phyloP scores from a whole-genome alignment of 2,113 vertebrate species.

The Hemiscyllium ocellatum region DNA sequence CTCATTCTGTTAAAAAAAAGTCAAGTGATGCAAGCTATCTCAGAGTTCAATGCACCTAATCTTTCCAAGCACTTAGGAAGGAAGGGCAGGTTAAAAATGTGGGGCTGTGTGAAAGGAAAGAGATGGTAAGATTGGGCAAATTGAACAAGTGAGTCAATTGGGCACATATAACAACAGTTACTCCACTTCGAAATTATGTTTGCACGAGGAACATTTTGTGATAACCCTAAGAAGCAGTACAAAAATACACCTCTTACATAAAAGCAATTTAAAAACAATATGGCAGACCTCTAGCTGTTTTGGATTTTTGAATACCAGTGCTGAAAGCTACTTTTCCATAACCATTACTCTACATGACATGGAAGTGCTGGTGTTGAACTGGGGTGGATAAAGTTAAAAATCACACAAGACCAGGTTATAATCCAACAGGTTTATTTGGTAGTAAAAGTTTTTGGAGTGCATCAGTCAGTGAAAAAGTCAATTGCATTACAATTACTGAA shows the following conservation, averaged over 20 bases:
- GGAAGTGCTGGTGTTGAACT: too few relatives aligned
- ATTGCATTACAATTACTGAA: conserved; percentile 27
- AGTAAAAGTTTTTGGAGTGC: too few relatives aligned
- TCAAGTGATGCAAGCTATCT: background rate
- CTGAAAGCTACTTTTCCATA: background rate
- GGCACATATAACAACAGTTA: background rate
- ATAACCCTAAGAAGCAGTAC: background rate
- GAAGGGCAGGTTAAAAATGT: background rate
- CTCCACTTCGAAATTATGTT: background rate
- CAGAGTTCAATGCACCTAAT: background rate
- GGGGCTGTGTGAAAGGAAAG: background rate
- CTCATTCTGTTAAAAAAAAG: background rate
- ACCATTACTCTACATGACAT: conserved; percentile 2
- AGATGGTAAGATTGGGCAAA: background rate
- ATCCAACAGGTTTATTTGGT: too few relatives aligned
- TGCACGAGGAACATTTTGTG: background rate
- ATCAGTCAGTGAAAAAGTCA: background rate
- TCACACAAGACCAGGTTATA: too few relatives aligned
- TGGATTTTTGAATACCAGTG: conserved; percentile 15
- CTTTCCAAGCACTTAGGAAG: background rate
- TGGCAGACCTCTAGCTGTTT: background rate
- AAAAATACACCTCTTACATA: background rate
- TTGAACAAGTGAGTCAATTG: background rate
- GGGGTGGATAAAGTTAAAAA: too few relatives aligned
- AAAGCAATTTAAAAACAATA: background rate